Evolutionary conservation across 2,888 invertebrate species (phyloP).

Genomic region (Prenolepis imparis): DNA sequence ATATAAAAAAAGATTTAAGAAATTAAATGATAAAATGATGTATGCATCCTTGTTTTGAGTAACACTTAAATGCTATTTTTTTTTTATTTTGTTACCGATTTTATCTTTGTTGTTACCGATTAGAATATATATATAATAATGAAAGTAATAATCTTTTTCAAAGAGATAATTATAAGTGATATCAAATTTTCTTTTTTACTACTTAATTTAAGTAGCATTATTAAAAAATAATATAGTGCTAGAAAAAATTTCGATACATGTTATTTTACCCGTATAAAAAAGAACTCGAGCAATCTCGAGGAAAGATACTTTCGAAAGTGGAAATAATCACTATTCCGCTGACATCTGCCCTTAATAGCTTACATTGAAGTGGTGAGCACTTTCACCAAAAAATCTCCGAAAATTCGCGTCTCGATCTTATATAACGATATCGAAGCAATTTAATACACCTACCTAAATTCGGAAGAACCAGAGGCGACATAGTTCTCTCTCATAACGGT

Average conservation of each 20-base stretch:
- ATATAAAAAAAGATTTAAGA: too few relatives aligned
- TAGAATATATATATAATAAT: too few relatives aligned
- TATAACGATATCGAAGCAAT: constrained; percentile 35
- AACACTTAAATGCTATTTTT: too few relatives aligned
- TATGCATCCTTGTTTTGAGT: too few relatives aligned
- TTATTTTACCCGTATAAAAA: background rate
- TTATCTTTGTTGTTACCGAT: too few relatives aligned
- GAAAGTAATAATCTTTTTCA: too few relatives aligned
- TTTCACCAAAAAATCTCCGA: constrained; percentile 46
- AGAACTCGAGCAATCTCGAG: background rate
- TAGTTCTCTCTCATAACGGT: constrained; percentile 44
- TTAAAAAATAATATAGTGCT: too few relatives aligned
- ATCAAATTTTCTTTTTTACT: background rate
- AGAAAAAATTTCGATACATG: background rate
- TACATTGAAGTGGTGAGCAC: constrained; percentile 9
- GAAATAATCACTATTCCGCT: background rate
- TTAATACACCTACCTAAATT: constrained; percentile 44
- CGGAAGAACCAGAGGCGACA: constrained; percentile 13
- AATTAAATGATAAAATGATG: too few relatives aligned
- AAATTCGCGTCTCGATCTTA: constrained; percentile 26
- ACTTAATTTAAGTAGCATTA: background rate
- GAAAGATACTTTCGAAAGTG: background rate
- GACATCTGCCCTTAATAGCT: background rate
- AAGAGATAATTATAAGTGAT: background rate
- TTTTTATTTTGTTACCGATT: too few relatives aligned